Conservation (phyloP, 2,797 vertebrate species). For the Myripristis murdjan region DNA sequence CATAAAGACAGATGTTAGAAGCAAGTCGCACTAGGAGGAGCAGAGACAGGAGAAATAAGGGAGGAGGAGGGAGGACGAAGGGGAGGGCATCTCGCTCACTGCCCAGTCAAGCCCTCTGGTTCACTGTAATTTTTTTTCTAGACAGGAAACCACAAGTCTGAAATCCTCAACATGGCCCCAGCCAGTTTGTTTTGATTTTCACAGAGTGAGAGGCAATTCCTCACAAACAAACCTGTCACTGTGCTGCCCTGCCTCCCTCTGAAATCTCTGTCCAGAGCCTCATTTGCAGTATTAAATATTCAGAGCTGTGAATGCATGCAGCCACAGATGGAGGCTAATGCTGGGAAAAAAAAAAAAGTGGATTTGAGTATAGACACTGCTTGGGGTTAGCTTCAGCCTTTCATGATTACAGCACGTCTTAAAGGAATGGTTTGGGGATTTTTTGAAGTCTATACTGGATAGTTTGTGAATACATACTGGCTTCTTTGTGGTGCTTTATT, state of each 20-base stretch:
- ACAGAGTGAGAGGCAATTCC: slow-evolving; percentile 65
- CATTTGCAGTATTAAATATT: slow-evolving; percentile 4
- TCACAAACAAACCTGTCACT: slow-evolving; percentile 74
- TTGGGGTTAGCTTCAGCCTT: not conserved
- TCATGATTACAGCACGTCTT: not conserved
- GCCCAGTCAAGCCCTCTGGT: slow-evolving; percentile 78
- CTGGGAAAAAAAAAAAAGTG: not conserved
- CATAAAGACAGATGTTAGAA: slow-evolving; percentile 3
- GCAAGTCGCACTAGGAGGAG: slow-evolving; percentile 16
- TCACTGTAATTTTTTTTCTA: slow-evolving; percentile 77
- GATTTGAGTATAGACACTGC: not conserved
- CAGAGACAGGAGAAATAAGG: slow-evolving; percentile 16
- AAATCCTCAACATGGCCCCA: slow-evolving; percentile 86
- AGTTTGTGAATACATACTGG: too few relatives aligned
- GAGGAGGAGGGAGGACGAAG: slow-evolving; percentile 38
- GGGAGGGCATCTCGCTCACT: slow-evolving; percentile 67
- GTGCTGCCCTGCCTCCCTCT: slow-evolving; percentile 47
- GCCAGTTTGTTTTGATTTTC: slow-evolving; percentile 80
- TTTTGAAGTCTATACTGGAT: too few relatives aligned
- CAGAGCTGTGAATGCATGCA: not conserved
- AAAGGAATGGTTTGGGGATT: not conserved
- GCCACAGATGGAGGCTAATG: not conserved
- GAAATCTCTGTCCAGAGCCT: slow-evolving; percentile 15
- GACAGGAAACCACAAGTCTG: slow-evolving; percentile 98
- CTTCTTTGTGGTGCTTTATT: too few relatives aligned